phyloP scores from a whole-genome alignment of 2,888 invertebrate genomes.

The Pristionchus arcanus region DNA sequence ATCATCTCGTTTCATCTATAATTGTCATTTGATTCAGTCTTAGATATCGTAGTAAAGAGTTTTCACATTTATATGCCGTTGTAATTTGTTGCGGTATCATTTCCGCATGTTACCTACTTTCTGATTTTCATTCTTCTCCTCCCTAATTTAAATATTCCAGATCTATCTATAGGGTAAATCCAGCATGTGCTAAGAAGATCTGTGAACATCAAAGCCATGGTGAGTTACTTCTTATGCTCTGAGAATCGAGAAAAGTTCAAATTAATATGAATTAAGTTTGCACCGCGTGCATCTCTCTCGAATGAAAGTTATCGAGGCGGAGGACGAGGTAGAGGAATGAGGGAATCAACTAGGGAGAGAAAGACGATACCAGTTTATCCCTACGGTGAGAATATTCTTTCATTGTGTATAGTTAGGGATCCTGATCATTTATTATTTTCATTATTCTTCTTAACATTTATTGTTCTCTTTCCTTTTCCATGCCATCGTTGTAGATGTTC shows the following conservation, averaged over 20 bases:
- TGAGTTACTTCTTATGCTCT: neutral
- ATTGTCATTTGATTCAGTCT: neutral
- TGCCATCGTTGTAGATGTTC: neutral
- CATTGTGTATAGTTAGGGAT: no score
- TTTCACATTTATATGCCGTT: neutral
- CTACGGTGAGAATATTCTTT: neutral
- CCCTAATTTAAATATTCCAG: constrained; percentile 9
- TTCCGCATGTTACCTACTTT: neutral
- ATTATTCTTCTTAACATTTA: no score
- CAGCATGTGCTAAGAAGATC: neutral
- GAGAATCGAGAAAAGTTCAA: neutral
- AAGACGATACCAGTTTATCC: no score
- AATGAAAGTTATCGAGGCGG: neutral
- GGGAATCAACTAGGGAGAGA: neutral
- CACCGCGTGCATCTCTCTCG: neutral
- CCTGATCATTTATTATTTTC: no score
- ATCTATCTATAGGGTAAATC: constrained; percentile 17
- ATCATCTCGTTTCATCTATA: neutral
- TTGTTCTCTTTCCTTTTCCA: neutral
- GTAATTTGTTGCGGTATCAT: neutral
- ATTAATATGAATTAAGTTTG: neutral
- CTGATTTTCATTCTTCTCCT: neutral
- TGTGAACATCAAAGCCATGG: neutral
- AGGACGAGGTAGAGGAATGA: neutral
- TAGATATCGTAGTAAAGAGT: neutral